Percentiles rank a stretch among this genome's conserved stretches.
phyloP scores from a whole-genome alignment of 2,888 invertebrate species.

The Philaethria dido region DNA sequence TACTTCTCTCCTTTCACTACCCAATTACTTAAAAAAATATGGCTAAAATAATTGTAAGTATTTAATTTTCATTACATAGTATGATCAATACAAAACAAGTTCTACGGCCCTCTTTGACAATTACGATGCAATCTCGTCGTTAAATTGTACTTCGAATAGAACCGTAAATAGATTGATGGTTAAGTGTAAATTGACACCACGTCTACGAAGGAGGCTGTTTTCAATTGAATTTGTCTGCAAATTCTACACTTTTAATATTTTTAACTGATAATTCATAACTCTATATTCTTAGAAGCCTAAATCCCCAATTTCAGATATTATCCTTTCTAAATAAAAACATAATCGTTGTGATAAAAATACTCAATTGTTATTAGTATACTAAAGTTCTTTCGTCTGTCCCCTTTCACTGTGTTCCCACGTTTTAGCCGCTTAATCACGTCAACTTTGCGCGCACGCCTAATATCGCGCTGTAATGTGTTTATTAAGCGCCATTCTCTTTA shows the following conservation, averaged over 20 bases:
- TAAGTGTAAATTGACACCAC: slow-evolving; percentile 74
- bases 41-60: too few relatives aligned
- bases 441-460: slow-evolving; percentile 74
- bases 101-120: slow-evolving; percentile 17
- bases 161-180: slow-evolving; percentile 76
- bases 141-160: slow-evolving; percentile 71
- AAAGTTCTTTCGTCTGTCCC: slow-evolving; percentile 56
- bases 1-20: too few relatives aligned
- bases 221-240: slow-evolving; percentile 83
- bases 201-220: slow-evolving; percentile 72
- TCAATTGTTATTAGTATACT: slow-evolving; percentile 44
- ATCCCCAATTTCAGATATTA: slow-evolving; percentile 64
- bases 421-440: slow-evolving; percentile 73
- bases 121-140: slow-evolving; percentile 25
- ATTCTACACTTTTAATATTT: slow-evolving; percentile 61
- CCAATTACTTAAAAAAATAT: too few relatives aligned
- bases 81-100: slow-evolving; percentile 7
- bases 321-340: slow-evolving; percentile 36
- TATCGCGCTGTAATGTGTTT: slow-evolving; percentile 80
- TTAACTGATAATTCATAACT: too few relatives aligned
- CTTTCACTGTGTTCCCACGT: slow-evolving; percentile 76
- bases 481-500: slow-evolving; percentile 79
- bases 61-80: neutral
- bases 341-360: slow-evolving; percentile 30
- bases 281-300: too few relatives aligned